Percentiles rank a stretch among this genome's conserved stretches.
Evolutionary conservation across 64 coral and sea anemone genomes (phyloP).

Genomic region (Stichodactyla mertensii): DNA sequence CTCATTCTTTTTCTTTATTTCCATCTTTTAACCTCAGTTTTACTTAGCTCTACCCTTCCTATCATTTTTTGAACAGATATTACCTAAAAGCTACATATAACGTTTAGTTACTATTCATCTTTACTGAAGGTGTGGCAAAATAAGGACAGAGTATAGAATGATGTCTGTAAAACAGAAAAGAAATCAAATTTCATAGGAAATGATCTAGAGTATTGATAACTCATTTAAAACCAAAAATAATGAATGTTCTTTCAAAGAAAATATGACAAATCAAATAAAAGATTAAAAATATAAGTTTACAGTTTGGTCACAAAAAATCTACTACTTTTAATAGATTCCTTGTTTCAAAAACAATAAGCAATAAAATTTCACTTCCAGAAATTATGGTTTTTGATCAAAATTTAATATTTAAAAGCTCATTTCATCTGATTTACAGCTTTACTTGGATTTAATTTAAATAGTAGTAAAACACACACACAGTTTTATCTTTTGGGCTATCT

Average conservation of each 20-base stretch:
- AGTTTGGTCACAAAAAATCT: not conserved
- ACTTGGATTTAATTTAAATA: not conserved
- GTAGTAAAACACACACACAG: not conserved
- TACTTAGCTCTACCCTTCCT: not conserved
- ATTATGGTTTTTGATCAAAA: not conserved
- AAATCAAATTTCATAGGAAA: not conserved
- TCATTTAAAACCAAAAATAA: not conserved
- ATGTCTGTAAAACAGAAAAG: not conserved
- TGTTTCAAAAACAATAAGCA: not conserved
- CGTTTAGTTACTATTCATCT: not conserved
- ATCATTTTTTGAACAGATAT: not conserved
- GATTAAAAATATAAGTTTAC: not conserved
- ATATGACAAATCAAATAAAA: not conserved
- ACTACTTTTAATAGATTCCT: not conserved
- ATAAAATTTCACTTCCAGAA: not conserved
- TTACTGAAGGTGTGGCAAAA: conserved; percentile 1
- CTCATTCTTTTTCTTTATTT: not conserved
- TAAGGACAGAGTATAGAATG: not conserved
- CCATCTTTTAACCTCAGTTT: not conserved
- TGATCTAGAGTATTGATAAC: not conserved
- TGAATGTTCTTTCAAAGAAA: not conserved
- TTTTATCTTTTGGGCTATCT: not conserved
- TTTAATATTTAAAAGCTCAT: not conserved
- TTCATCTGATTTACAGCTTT: not conserved
- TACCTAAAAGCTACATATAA: not conserved